Conservation (phyloP, 2,113 vertebrate species). For the Kryptolebias marmoratus region DNA sequence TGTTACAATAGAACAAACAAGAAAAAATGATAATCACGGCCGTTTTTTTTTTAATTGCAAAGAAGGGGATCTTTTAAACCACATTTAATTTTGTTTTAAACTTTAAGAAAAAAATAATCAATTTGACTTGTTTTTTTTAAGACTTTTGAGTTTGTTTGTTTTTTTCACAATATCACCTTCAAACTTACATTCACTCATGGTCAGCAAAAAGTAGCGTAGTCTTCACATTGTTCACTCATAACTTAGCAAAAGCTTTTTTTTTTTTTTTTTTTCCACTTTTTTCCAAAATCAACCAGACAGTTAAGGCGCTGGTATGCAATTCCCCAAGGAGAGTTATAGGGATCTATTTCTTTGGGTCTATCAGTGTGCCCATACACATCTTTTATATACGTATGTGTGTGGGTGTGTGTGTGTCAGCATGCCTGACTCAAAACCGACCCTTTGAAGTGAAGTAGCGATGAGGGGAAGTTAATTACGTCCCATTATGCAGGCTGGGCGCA, state of each 20-base stretch:
- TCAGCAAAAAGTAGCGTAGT: constrained; percentile 5
- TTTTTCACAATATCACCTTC: not conserved
- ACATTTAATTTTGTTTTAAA: not conserved
- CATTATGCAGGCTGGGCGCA: constrained; percentile 88
- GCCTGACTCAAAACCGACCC: constrained; percentile 84
- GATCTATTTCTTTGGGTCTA: constrained; percentile 54
- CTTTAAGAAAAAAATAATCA: too few species aligned
- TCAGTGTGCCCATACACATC: constrained; percentile 60
- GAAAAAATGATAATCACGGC: not conserved
- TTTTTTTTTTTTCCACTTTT: not conserved
- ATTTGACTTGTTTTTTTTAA: too few species aligned
- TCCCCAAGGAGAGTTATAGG: constrained; percentile 65
- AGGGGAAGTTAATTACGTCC: constrained; percentile 98
- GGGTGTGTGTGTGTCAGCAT: constrained; percentile 47
- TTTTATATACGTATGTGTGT: constrained; percentile 28
- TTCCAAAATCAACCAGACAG: constrained; percentile 46
- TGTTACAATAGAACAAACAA: not conserved
- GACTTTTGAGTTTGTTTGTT: too few species aligned
- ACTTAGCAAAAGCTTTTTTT: constrained; percentile 31
- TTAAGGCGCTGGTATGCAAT: constrained; percentile 43
- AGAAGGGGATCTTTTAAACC: not conserved
- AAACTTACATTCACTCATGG: too few species aligned
- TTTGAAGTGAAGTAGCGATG: constrained; percentile 92
- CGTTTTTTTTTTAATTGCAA: not conserved
- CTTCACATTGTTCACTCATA: constrained; percentile 26